Base-by-base conservation (phyloP, 1,140 invertebrate species). In the Eriosoma lanigerum region DNA sequence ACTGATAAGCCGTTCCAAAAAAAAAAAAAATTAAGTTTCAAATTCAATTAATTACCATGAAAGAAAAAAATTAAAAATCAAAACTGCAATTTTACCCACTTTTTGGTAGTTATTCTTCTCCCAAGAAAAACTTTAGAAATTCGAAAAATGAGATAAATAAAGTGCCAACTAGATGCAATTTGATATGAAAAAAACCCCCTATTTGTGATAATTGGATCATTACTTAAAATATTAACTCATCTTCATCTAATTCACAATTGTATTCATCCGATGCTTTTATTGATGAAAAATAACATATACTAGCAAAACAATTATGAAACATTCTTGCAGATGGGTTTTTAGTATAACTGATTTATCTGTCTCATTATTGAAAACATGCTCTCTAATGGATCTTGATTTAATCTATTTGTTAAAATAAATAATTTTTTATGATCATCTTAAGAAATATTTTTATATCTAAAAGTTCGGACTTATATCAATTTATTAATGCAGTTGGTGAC, bases 271-370 rank as follows among this genome's bases (percentile, higher is more conserved):
- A 64, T 38, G 52, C n/a, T 56, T 56, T 56, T n/a, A 56, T 56
- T 56, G 21, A 56, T 56, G 52, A 29, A 38, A 64, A 64, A 29
- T 26, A 64, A 64, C 60, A 64, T 29, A 64, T 64, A 29, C 19
- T 64, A 32, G 26, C 26, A 38, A 64, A 64, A 64, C 60, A 29
- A 38, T 1, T 29, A 15, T 13, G 24, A 64, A 64, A 64, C 24
- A 38, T 38, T 64, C 32, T 64, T 64, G 60, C 60, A 15, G 60
- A 64, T 17, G 60, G 60, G 19, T 64, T 64, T 64, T 64, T 64
- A 19, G 24, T 64, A 12, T 64, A 64, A 13, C 60, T 26, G n/a
- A 38, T 38, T 29, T 56, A 21, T 56, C n/a, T 54, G 52, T 21
- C 52, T 19, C 6, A 56, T 56, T 56, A 56, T 56, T 10, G 52